Conservation (phyloP, 2,888 invertebrate genomes). For the Drosophila austrosaltans region DNA sequence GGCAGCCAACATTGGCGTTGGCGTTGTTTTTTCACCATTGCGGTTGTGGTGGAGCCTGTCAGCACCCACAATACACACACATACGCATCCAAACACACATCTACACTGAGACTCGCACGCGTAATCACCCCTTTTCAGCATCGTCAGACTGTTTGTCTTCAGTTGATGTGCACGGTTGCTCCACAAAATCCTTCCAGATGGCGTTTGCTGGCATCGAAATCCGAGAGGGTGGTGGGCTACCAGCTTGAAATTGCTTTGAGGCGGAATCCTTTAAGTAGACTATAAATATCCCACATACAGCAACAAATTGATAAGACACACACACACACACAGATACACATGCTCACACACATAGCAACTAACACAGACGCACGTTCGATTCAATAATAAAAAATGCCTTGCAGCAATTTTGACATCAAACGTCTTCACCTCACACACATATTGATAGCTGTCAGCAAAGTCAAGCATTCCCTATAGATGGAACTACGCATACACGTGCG, state of each 20-base stretch:
- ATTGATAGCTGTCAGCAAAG: conserved; percentile 54
- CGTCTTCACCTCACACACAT: conserved; percentile 57
- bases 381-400: conserved; percentile 60
- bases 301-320: conserved; percentile 58
- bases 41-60: conserved; percentile 54
- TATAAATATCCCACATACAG: conserved; percentile 61
- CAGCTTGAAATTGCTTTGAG: conserved; percentile 59
- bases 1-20: conserved; percentile 28
- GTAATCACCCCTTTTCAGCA: conserved; percentile 61
- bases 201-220: conserved; percentile 42
- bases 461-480: conserved; percentile 55
- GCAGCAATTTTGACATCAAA: conserved; percentile 75
- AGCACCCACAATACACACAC: conserved; percentile 40
- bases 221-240: conserved; percentile 31
- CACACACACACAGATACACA: conserved; percentile 28
- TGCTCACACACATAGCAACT: conserved; percentile 11
- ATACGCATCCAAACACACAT: conserved; percentile 4
- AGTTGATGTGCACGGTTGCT: conserved; percentile 62
- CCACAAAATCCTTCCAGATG: conserved; percentile 60
- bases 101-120: background rate
- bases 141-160: conserved; percentile 74
- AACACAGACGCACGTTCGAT: conserved; percentile 22
- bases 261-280: conserved; percentile 74
- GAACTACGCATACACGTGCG: conserved; percentile 54
- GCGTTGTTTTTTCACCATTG: conserved; percentile 45